Percentiles rank a stretch among this genome's conserved stretches.
These are phyloP conservation scores for Varecia variegata DNA, from an alignment of 2,797 vertebrate genomes.

Conservation along the genomic window DNA sequence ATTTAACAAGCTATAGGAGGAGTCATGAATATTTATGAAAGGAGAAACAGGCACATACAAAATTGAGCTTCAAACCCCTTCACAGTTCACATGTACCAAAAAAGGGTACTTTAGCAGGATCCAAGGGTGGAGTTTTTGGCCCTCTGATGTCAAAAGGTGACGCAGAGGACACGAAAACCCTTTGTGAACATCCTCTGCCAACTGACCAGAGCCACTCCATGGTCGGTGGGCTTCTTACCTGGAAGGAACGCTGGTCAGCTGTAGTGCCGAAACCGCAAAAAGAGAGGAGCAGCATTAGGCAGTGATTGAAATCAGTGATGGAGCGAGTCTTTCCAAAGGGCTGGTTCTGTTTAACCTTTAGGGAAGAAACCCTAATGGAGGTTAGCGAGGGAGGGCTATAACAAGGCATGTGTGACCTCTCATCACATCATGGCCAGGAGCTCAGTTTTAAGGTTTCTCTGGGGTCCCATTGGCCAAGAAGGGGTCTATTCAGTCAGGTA, in stretches of 20 bases:
- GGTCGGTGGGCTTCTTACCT: neutral
- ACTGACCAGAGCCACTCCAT: neutral
- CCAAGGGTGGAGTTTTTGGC: neutral
- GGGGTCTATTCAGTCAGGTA: neutral
- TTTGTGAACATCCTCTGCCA: neutral
- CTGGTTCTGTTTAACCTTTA: neutral
- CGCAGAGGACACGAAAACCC: neutral
- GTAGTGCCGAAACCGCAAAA: neutral
- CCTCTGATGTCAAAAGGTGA: neutral
- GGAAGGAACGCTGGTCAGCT: neutral
- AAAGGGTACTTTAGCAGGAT: neutral
- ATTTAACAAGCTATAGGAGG: neutral
- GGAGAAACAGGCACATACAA: neutral
- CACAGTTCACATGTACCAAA: neutral
- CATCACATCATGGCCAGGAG: neutral
- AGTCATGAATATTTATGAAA: neutral
- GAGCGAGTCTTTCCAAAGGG: neutral
- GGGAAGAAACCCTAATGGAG: neutral
- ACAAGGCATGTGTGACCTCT: neutral
- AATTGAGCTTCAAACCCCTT: neutral
- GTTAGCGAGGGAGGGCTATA: neutral
- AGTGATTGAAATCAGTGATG: neutral
- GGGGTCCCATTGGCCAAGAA: neutral
- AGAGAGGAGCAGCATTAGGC: neutral
- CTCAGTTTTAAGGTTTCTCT: neutral